These are phyloP conservation scores for Hyperopisus bebe DNA, from an alignment of 2,113 vertebrate species.

Conservation along the genomic window DNA sequence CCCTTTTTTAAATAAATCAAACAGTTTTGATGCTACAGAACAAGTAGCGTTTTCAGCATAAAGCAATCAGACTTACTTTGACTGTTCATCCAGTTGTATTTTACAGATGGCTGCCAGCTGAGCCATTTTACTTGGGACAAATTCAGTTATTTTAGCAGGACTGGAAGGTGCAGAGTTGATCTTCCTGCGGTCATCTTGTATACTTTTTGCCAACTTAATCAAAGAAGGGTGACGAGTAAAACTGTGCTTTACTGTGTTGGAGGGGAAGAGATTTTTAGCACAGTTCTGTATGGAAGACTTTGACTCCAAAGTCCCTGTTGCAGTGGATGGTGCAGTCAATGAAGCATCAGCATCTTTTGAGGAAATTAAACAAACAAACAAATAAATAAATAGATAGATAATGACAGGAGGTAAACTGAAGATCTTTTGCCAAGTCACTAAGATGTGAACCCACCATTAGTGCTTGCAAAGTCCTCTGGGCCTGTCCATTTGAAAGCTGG, in stretches of 20 bases:
- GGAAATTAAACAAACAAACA: conserved; percentile 19
- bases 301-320: conserved; percentile 44
- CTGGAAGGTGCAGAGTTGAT: conserved; percentile 87
- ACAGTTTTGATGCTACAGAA: neutral
- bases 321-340: conserved; percentile 11
- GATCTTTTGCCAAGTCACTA: neutral
- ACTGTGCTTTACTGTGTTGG: conserved; percentile 61
- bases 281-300: conserved; percentile 70
- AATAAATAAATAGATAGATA: neutral
- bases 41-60: neutral
- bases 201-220: conserved; percentile 79
- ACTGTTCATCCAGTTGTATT: conserved; percentile 75
- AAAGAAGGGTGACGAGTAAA: conserved; percentile 90
- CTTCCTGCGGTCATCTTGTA: conserved; percentile 81
- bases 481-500: conserved; percentile 96
- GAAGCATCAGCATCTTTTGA: conserved; percentile 49
- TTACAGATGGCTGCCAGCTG: conserved; percentile 78
- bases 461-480: conserved; percentile 63
- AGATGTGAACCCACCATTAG: conserved; percentile 53
- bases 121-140: conserved; percentile 69
- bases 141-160: conserved; percentile 62
- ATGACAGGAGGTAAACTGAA: neutral
- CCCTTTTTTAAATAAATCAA: neutral
- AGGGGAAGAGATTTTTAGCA: conserved; percentile 87
- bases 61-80: conserved; percentile 62